These are phyloP conservation scores for Anabacerthia variegaticeps DNA, from an alignment of 2,797 vertebrate genomes.

Conservation along the genomic window DNA sequence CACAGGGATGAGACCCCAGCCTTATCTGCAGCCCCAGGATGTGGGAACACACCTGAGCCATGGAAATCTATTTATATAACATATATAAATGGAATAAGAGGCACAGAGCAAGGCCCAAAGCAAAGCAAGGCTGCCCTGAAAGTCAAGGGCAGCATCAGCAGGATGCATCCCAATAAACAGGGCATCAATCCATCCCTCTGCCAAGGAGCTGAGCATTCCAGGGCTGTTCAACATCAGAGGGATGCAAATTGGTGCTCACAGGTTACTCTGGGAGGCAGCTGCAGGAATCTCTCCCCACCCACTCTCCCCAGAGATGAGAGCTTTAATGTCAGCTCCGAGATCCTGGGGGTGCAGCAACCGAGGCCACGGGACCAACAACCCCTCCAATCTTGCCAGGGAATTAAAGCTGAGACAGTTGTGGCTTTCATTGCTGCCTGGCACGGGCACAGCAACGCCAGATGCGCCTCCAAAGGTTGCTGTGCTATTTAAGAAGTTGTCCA, in stretches of 20 bases:
- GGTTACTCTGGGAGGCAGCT: not conserved
- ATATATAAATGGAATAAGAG: not conserved
- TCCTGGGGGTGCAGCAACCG: accelerated
- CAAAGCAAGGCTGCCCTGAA: not conserved
- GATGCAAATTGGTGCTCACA: not conserved
- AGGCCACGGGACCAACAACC: not conserved
- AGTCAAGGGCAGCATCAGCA: not conserved
- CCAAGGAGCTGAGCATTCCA: accelerated
- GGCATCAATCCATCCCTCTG: not conserved
- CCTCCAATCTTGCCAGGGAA: not conserved
- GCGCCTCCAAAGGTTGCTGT: not conserved
- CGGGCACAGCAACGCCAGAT: not conserved
- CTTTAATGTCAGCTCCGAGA: not conserved
- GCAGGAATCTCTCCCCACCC: not conserved
- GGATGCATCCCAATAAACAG: not conserved
- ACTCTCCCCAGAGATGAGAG: not conserved
- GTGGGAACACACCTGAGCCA: accelerated
- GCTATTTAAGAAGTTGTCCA: not conserved
- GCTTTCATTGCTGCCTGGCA: not conserved
- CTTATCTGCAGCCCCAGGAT: not conserved
- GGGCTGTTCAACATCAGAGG: not conserved
- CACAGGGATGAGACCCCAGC: not conserved
- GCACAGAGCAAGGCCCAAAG: not conserved
- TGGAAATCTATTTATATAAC: not conserved
- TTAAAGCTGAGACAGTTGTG: not conserved